These are phyloP conservation scores for Montipora efflorescens DNA, from an alignment of 64 coral and sea anemone species.

Conservation along the genomic window DNA sequence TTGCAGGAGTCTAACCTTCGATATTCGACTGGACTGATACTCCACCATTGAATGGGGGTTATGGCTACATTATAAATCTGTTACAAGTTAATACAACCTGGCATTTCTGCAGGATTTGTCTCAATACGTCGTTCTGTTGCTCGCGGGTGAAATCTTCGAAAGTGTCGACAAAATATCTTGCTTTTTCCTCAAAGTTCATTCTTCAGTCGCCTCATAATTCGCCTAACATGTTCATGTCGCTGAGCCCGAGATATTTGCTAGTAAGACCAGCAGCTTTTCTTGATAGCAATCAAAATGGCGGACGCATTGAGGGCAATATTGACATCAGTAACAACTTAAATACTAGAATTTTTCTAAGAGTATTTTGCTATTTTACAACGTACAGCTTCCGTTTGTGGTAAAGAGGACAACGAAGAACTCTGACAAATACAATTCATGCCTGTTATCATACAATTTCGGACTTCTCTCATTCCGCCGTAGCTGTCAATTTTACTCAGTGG, in stretches of 20 bases:
- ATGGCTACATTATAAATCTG: no score
- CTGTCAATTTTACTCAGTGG: background rate
- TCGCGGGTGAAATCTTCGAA: slow-evolving; percentile 63
- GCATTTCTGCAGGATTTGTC: slow-evolving; percentile 58
- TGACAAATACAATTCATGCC: background rate
- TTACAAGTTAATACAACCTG: slow-evolving; percentile 15
- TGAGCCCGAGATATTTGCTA: background rate
- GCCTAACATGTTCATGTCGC: background rate
- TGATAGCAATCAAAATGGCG: slow-evolving; percentile 22
- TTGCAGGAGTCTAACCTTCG: no score
- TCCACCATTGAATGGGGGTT: no score
- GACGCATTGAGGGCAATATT: background rate
- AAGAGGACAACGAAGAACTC: background rate
- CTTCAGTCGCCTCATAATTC: no score
- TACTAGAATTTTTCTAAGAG: no score
- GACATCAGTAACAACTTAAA: no score
- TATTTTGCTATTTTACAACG: no score
- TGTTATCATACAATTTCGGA: background rate
- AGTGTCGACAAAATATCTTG: slow-evolving; percentile 13
- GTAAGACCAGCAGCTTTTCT: background rate
- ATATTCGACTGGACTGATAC: no score
- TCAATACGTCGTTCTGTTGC: slow-evolving; percentile 61
- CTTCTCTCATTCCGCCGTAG: background rate
- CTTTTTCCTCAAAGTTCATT: slow-evolving; percentile 49
- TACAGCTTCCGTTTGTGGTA: background rate